These are phyloP conservation scores for Ifrita kowaldi DNA, from an alignment of 2,113 vertebrate genomes.

Conservation along the genomic window DNA sequence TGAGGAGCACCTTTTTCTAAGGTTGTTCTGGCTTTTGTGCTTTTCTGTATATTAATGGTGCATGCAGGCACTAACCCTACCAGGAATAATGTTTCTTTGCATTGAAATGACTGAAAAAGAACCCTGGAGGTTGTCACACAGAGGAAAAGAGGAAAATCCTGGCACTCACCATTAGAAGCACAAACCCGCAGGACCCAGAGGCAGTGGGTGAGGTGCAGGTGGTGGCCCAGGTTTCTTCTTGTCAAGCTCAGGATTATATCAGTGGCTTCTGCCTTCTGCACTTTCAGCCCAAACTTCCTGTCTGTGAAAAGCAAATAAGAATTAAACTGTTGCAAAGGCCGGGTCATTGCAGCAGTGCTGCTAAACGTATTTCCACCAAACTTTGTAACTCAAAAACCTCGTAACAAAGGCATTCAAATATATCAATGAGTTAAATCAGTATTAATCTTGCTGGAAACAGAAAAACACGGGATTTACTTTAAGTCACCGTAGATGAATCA, in stretches of 20 bases:
- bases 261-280: conserved; percentile 81
- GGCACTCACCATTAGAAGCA: conserved; percentile 78
- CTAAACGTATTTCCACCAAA: neutral
- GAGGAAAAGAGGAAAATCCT: neutral
- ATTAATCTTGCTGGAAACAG: neutral
- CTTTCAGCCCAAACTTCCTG: conserved; percentile 84
- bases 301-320: conserved; percentile 69
- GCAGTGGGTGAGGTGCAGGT: conserved; percentile 79
- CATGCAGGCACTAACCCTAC: neutral
- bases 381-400: neutral
- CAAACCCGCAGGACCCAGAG: conserved; percentile 84
- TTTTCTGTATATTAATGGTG: neutral
- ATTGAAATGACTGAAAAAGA: neutral
- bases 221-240: conserved; percentile 72
- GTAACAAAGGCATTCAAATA: neutral
- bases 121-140: rapidly evolving
- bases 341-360: neutral
- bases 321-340: neutral
- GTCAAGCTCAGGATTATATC: conserved; percentile 80
- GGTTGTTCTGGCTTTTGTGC: neutral
- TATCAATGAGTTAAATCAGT: neutral
- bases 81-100: neutral
- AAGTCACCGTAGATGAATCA: neutral
- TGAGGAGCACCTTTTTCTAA: neutral
- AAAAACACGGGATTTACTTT: neutral